Evolutionary conservation across 2,888 invertebrate genomes (phyloP), one percentile per base, ranked within the genome.

Genomic region (Sussaba pulchella): DNA sequence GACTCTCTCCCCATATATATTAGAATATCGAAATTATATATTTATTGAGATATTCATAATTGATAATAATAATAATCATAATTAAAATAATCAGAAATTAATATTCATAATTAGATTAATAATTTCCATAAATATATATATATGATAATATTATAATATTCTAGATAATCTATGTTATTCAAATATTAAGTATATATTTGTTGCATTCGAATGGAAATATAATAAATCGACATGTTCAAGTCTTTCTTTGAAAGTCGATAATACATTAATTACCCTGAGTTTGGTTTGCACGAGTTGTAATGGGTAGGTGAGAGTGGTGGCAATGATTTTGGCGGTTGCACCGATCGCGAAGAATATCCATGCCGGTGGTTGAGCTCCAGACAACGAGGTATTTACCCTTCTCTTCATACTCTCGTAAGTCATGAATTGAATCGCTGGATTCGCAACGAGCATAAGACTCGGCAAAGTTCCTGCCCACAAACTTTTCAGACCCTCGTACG

Each of bases 391-490:
- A 10, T 93, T 92, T 61, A 96, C 92, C 84, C 94, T 94, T 76
- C 97, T 94, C 92, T 98, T 98, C 12, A 98, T 93, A 70, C 95
- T 93, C 92, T 98, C 98, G 91, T 98, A 98, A 67, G 97, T 95
- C 95, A 98, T 97, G 90, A 98, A 98, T 91, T 98, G 98, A 82
- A 98, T 95, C 0, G 98, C 97, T 14, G 98, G 98, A 93, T 98
- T 98, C 9, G 95, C 94, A 19, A 97, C 97, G 43, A 98, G 93
- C 77, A 98, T 93, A n/a, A 98, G 92, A 0, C 98, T 98, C 2
- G 98, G 97, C 41, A 96, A 91, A 0, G 96, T 95, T 10, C 98
- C 97, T 31, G 96, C 95, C 98, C 98, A 98, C 36, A 98, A 92
- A 0, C 96, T 95, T 71, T 92, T 90, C 0, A 95, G 83, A 10